Conservation (phyloP, 1,140 invertebrate genomes). For the Pygmarrhopalites habei region DNA sequence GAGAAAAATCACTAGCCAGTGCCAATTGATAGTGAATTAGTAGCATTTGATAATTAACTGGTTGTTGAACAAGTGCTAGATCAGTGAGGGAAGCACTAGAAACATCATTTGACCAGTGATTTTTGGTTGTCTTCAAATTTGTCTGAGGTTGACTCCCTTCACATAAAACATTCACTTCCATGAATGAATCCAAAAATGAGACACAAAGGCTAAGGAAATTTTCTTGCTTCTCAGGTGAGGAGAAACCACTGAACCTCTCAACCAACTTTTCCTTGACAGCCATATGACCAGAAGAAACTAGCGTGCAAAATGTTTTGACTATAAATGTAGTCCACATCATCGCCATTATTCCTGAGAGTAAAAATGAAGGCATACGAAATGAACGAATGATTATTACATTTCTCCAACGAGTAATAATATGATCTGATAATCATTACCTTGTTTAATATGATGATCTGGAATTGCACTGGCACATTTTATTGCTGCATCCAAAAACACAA, state of each 20-base stretch:
- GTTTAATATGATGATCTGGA: slow-evolving; percentile 55
- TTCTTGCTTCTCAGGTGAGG: slow-evolving; percentile 71
- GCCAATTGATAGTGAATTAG: slow-evolving; percentile 70
- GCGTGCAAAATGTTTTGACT: slow-evolving; percentile 6
- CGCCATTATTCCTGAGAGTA: slow-evolving; percentile 58
- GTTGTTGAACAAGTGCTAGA: slow-evolving; percentile 65
- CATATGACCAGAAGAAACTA: slow-evolving; percentile 56
- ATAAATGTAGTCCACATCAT: slow-evolving; percentile 68
- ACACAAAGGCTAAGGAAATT: slow-evolving; percentile 61
- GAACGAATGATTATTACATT: too few species aligned
- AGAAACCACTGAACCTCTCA: slow-evolving; percentile 72
- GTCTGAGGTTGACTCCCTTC: slow-evolving; percentile 42
- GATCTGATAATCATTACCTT: slow-evolving; percentile 47
- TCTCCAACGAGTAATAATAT: slow-evolving; percentile 5
- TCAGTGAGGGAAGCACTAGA: slow-evolving; percentile 57
- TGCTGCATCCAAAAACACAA: slow-evolving; percentile 57
- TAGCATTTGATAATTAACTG: slow-evolving; percentile 65
- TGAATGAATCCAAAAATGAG: slow-evolving; percentile 66
- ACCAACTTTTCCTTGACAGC: slow-evolving; percentile 71
- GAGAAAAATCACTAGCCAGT: slow-evolving; percentile 66
- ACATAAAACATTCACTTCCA: slow-evolving; percentile 51
- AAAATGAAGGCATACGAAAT: slow-evolving; percentile 1
- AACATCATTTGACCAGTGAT: slow-evolving; percentile 45
- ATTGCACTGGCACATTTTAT: slow-evolving; percentile 56
- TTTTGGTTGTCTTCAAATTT: slow-evolving; percentile 17